These are phyloP conservation scores for Artemia franciscana DNA, from an alignment of 1,140 invertebrate genomes.

Conservation along the genomic window DNA sequence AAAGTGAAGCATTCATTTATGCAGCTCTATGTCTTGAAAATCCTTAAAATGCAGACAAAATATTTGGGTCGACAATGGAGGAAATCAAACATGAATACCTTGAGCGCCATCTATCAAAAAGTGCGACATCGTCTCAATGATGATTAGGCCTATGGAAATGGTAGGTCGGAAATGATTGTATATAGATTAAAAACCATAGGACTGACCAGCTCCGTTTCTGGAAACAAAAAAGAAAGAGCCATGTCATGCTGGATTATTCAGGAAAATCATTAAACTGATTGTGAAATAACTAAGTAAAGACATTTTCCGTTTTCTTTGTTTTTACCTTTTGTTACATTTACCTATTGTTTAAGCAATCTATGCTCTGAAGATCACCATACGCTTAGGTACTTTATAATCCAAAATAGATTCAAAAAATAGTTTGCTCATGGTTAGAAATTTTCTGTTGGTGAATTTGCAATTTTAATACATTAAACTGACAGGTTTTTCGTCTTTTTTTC, in stretches of 20 bases:
- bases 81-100: constrained; percentile 98
- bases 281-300: too few relatives aligned
- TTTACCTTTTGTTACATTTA: too few relatives aligned
- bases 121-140: constrained; percentile 83
- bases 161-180: constrained; percentile 19
- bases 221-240: neutral
- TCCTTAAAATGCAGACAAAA: constrained; percentile 98
- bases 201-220: neutral
- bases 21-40: constrained; percentile 91
- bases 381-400: too few relatives aligned
- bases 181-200: neutral
- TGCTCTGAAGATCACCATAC: too few relatives aligned
- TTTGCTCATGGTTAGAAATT: neutral
- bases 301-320: too few relatives aligned
- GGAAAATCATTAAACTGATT: neutral
- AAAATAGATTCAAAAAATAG: neutral
- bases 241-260: neutral
- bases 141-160: constrained; percentile 99
- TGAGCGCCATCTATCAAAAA: constrained; percentile 97
- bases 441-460: too few relatives aligned
- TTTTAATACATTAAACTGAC: too few relatives aligned
- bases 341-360: too few relatives aligned
- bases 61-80: constrained; percentile 97
- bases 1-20: constrained; percentile 91
- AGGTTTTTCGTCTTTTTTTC: too few relatives aligned